Percentiles rank a stretch among this genome's conserved stretches.
These are phyloP conservation scores for Agapostemon virescens DNA, from an alignment of 2,888 invertebrate species.

Conservation along the genomic window DNA sequence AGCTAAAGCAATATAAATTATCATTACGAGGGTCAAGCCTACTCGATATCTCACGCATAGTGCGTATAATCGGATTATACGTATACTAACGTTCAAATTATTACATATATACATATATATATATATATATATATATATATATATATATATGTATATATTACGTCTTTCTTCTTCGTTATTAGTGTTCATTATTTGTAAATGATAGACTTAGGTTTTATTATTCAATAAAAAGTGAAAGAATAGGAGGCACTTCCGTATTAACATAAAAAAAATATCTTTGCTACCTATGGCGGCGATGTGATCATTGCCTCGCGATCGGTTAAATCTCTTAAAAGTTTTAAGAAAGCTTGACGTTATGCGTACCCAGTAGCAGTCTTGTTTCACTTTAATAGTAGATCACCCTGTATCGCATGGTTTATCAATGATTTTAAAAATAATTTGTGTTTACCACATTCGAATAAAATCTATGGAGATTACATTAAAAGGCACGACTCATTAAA, in stretches of 20 bases:
- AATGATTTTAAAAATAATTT: conserved; percentile 76
- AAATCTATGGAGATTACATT: conserved; percentile 73
- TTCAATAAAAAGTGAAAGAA: conserved; percentile 69
- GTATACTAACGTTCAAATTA: conserved; percentile 45
- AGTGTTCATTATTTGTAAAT: conserved; percentile 47
- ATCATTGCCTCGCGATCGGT: conserved; percentile 51
- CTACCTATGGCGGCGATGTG: conserved; percentile 45
- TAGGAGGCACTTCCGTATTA: conserved; percentile 68
- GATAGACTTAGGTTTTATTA: conserved; percentile 49
- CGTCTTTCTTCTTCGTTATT: conserved; percentile 20
- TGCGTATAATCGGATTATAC: conserved; percentile 35
- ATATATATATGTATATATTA: too few species aligned
- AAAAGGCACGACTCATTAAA: conserved; percentile 79
- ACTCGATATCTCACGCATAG: conserved; percentile 50
- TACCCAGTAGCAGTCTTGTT: conserved; percentile 68
- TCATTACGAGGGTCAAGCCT: conserved; percentile 60
- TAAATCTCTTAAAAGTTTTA: conserved; percentile 60
- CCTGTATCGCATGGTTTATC: conserved; percentile 66
- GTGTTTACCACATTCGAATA: conserved; percentile 68
- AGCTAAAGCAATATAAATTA: conserved; percentile 67
- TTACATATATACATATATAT: too few species aligned
- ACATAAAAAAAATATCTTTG: conserved; percentile 62
- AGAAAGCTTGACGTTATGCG: conserved; percentile 62
- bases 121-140: too few species aligned
- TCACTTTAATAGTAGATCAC: conserved; percentile 69